Evolutionary conservation across 1,140 invertebrate species (phyloP).

Genomic region (Monochamus saltuarius): DNA sequence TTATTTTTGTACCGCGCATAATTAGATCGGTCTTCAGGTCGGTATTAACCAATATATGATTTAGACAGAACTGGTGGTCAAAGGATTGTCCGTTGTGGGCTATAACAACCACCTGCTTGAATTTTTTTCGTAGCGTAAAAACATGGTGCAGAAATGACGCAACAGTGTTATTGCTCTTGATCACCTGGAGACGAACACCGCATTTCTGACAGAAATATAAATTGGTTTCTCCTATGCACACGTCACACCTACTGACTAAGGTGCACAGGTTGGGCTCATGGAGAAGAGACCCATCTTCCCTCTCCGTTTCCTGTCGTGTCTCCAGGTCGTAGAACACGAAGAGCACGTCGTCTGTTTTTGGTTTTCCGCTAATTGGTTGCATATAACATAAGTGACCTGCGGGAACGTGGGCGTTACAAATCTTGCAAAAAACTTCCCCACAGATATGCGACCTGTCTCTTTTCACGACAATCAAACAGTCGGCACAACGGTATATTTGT

Average conservation of each 20-base stretch:
- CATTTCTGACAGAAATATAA: conserved; percentile 3
- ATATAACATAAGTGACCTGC: too few relatives aligned
- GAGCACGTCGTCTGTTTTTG: too few relatives aligned
- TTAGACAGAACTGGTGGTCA: conserved; percentile 14
- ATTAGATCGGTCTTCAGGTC: conserved; percentile 11
- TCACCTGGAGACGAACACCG: not conserved
- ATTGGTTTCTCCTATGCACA: conserved; percentile 8
- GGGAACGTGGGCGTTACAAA: too few relatives aligned
- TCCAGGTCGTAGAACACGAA: conserved; percentile 30
- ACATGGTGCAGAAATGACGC: conserved; percentile 12
- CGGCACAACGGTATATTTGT: too few relatives aligned
- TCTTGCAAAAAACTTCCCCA: conserved; percentile 17
- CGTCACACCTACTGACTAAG: conserved; percentile 4
- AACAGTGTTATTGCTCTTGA: too few relatives aligned
- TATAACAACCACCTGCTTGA: conserved; percentile 12
- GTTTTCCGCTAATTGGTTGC: too few relatives aligned
- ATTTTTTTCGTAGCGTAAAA: conserved; percentile 4
- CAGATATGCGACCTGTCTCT: conserved; percentile 10
- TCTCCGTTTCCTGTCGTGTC: conserved; percentile 20
- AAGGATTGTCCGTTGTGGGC: conserved; percentile 12
- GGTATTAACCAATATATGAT: conserved; percentile 1
- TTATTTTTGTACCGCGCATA: conserved; percentile 18
- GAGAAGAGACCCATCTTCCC: conserved; percentile 6
- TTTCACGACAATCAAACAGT: conserved; percentile 7
- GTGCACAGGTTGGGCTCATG: conserved; percentile 25